Base-by-base conservation (phyloP, 2,797 vertebrate species). In the Neostethus bicornis region DNA sequence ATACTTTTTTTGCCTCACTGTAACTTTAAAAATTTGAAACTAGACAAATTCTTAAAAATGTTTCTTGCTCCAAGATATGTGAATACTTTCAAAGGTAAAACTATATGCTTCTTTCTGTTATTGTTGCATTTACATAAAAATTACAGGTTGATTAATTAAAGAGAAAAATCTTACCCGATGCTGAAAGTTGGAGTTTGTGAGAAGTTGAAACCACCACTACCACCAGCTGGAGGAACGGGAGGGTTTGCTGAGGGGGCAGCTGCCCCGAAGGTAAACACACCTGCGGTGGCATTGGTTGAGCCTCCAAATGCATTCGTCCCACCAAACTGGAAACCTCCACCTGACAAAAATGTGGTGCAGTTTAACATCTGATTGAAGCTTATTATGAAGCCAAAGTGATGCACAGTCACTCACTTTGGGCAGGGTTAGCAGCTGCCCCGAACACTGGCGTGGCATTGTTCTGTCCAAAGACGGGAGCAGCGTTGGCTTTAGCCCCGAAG, bases 301-400 rank as follows among this genome's bases (percentile, higher is more conserved):
- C 94, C 85, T 62, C 92, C 96, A 71, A 98, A 98, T 47, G 85
- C 75, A 78, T 88, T 85, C 55, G 78, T 89, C 70, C 89, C 90
- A 66, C 95, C 94, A 67, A 99, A 98, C 58, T 93, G 95, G 87
- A 96, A 98, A 28, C 90, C 87, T 29, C 90, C 51, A 85, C 91
- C 94, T 96, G 61, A 13, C 10, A 2, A 44, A 32, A 4, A n/a
- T 12, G 11, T 31, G 0, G 11, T 25, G 13, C n/a, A 50, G 43
- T 58, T 23, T 41, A 25, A 60, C 1, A 3, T 19, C 37, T 39
- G 5, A 35, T 58, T 32, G 11, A 2, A 44, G 47, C 10, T 20
- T 0, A 4, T 10, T 7, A 31, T 5, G 23, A 47, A 34, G 16
- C 16, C n/a, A 11, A 46, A 13, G 13, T 17, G 51, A 57, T 2